A percentile compares a stretch with the other conserved stretches of the same genome.
phyloP scores from a whole-genome alignment of 2,888 invertebrate genomes.

The Pollenia amentaria region DNA sequence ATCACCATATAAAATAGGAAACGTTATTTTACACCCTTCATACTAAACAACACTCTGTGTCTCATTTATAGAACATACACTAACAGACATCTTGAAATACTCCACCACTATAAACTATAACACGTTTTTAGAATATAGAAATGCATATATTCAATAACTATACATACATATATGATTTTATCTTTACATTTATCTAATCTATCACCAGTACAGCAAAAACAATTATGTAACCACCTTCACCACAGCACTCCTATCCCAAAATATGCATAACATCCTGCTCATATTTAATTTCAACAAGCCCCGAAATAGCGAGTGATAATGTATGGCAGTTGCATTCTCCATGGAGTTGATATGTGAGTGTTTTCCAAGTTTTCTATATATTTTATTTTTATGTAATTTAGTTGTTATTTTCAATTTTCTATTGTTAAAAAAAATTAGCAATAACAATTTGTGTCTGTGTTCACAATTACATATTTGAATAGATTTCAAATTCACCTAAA shows the following conservation, averaged over 20 bases:
- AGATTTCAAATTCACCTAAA: not conserved
- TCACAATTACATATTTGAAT: not conserved
- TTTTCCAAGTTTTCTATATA: conserved; percentile 44
- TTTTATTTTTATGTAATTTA: conserved; percentile 36
- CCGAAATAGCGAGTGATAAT: conserved; percentile 46
- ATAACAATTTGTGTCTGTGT: conserved; percentile 19
- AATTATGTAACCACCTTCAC: conserved; percentile 24
- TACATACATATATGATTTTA: conserved; percentile 28
- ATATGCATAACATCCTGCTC: conserved; percentile 52
- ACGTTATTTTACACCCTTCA: conserved; percentile 11
- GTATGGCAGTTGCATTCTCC: conserved; percentile 49
- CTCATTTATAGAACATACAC: conserved; percentile 11
- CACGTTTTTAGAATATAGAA: conserved; percentile 47
- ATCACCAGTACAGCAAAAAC: conserved; percentile 50
- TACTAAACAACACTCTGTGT: not conserved
- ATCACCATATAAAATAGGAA: conserved; percentile 85
- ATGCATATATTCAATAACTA: conserved; percentile 13
- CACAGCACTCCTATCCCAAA: conserved; percentile 19
- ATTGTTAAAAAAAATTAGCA: conserved; percentile 14
- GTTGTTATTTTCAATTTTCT: conserved; percentile 24
- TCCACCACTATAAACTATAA: conserved; percentile 44
- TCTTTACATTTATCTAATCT: conserved; percentile 48
- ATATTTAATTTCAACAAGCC: conserved; percentile 44
- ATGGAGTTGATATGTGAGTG: conserved; percentile 68
- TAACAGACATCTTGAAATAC: conserved; percentile 34